Evolutionary conservation across 1,140 invertebrate species (phyloP).

Genomic region (Antheraea mylitta): DNA sequence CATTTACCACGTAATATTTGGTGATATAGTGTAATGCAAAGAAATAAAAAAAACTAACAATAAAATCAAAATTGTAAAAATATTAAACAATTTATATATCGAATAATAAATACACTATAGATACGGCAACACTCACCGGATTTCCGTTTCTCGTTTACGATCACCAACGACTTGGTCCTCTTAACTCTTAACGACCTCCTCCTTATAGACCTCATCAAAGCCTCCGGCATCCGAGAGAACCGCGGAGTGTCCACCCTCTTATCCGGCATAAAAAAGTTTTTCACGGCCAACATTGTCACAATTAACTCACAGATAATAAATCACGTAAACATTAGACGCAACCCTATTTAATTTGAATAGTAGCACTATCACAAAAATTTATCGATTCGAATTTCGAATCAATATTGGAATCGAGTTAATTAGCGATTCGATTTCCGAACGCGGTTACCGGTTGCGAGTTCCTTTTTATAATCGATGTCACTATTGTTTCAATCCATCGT

Average conservation of each 20-base stretch:
- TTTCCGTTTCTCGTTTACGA: constrained; percentile 85
- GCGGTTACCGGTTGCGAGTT: background rate
- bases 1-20: no score
- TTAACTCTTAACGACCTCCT: constrained; percentile 84
- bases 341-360: constrained; percentile 15
- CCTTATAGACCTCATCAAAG: constrained; percentile 83
- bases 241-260: constrained; percentile 80
- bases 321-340: constrained; percentile 12
- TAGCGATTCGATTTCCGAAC: constrained; percentile 5
- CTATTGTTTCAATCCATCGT: constrained; percentile 49
- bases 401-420: constrained; percentile 5
- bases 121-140: constrained; percentile 83
- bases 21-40: no score
- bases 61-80: no score
- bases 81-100: no score
- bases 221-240: constrained; percentile 82
- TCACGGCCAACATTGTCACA: constrained; percentile 80
- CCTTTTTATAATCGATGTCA: constrained; percentile 21
- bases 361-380: constrained; percentile 3
- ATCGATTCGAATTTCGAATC: constrained; percentile 18
- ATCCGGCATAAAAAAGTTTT: constrained; percentile 84
- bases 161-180: constrained; percentile 83
- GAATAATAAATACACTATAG: no score
- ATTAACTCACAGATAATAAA: background rate
- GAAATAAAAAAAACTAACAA: no score